These are phyloP conservation scores for Luffia ferchaultella DNA, from an alignment of 2,888 invertebrate genomes.

Conservation along the genomic window DNA sequence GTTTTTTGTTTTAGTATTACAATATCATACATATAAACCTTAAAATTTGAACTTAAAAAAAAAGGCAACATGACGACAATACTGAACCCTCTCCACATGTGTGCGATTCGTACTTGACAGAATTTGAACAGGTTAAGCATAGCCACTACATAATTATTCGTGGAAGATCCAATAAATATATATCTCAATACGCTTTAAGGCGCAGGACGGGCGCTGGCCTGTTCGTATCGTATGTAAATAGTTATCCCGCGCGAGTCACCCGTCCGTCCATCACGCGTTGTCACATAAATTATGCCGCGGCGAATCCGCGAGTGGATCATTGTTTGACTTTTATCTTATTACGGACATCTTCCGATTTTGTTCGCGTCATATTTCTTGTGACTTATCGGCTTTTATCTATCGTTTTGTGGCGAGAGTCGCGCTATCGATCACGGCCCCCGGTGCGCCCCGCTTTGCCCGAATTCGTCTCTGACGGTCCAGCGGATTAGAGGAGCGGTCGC, in stretches of 20 bases:
- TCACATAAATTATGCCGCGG: constrained; percentile 68
- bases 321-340: constrained; percentile 68
- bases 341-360: constrained; percentile 66
- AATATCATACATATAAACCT: too few species aligned
- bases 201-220: too few species aligned
- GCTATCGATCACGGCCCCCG: constrained; percentile 57
- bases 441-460: neutral
- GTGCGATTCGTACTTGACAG: too few species aligned
- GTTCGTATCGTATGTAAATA: constrained; percentile 68
- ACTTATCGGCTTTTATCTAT: constrained; percentile 65
- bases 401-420: constrained; percentile 61
- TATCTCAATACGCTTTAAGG: too few species aligned
- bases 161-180: too few species aligned
- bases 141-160: too few species aligned
- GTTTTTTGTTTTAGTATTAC: too few species aligned
- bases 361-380: constrained; percentile 66
- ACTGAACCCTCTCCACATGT: too few species aligned
- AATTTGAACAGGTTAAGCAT: too few species aligned
- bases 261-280: constrained; percentile 66
- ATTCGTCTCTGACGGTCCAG: neutral
- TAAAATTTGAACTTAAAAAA: too few species aligned
- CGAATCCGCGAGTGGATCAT: constrained; percentile 67
- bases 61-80: too few species aligned
- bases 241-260: constrained; percentile 65
- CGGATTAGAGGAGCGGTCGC: neutral